A percentile compares a stretch with the other conserved stretches of the same genome.
Evolutionary conservation across 2,888 invertebrate genomes (phyloP).

Genomic region (Apeira syringaria): DNA sequence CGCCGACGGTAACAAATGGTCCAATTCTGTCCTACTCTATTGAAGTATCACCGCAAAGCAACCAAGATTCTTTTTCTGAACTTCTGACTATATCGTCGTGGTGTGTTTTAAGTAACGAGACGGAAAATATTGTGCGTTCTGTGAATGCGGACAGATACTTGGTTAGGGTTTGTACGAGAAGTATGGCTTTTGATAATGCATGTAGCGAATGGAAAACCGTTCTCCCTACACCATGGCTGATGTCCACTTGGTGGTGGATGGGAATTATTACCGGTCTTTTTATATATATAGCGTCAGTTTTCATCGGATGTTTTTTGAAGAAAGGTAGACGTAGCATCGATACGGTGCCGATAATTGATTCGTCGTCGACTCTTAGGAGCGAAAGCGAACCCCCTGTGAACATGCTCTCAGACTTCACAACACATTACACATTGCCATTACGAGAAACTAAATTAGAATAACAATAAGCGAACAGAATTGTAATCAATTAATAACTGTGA

Average conservation of each 20-base stretch:
- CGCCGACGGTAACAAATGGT: slow-evolving; percentile 62
- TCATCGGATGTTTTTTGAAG: slow-evolving; percentile 44
- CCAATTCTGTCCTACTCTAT: slow-evolving; percentile 63
- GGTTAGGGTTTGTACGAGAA: slow-evolving; percentile 41
- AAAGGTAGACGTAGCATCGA: slow-evolving; percentile 37
- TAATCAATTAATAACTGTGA: too few species aligned
- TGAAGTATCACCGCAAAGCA: slow-evolving; percentile 54
- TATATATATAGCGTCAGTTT: slow-evolving; percentile 44
- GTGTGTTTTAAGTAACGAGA: slow-evolving; percentile 50
- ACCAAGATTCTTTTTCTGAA: slow-evolving; percentile 36
- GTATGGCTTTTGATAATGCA: slow-evolving; percentile 35
- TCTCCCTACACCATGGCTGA: slow-evolving; percentile 20
- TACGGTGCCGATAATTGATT: slow-evolving; percentile 53
- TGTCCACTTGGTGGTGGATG: slow-evolving; percentile 45
- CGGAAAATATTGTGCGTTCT: slow-evolving; percentile 37
- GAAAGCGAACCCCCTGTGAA: slow-evolving; percentile 57
- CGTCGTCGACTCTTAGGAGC: slow-evolving; percentile 37
- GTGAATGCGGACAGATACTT: slow-evolving; percentile 42
- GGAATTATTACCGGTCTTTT: slow-evolving; percentile 52
- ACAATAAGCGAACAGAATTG: too few species aligned
- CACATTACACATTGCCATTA: slow-evolving; percentile 45
- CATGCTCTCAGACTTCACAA: slow-evolving; percentile 54
- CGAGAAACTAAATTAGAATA: slow-evolving; percentile 27
- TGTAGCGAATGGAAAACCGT: slow-evolving; percentile 38
- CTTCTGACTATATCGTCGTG: slow-evolving; percentile 51